Percentiles rank a stretch among this genome's conserved stretches.
Evolutionary conservation across 2,797 vertebrate genomes (phyloP).

Genomic region (Phyllotis vaccarum): DNA sequence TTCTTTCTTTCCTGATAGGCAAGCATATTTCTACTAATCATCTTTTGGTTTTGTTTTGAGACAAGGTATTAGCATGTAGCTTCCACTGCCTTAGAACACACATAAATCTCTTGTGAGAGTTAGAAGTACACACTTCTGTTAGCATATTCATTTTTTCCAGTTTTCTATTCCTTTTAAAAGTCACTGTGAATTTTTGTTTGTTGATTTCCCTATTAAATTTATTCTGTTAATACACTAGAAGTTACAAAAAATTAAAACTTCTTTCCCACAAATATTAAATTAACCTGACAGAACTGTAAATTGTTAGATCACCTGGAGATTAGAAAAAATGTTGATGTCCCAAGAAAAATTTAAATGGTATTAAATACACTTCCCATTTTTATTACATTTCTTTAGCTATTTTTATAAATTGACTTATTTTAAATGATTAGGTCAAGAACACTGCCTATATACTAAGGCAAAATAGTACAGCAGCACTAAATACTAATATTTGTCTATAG

Average conservation of each 20-base stretch:
- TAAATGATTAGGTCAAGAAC: background rate
- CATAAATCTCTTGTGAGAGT: too few species aligned
- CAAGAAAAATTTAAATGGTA: background rate
- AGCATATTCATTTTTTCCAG: background rate
- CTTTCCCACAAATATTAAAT: background rate
- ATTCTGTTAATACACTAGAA: background rate
- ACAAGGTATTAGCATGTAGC: background rate
- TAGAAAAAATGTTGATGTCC: background rate
- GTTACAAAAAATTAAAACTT: background rate
- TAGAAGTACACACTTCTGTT: background rate
- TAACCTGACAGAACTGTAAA: background rate
- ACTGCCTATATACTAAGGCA: background rate
- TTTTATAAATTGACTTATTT: background rate
- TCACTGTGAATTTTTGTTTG: background rate
- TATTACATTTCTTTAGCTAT: constrained; percentile 3
- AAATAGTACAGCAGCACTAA: background rate
- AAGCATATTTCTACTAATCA: background rate
- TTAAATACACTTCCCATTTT: background rate
- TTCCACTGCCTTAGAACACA: background rate
- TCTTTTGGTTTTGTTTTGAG: background rate
- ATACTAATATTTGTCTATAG: background rate
- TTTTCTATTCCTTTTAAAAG: background rate
- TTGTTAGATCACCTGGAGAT: background rate
- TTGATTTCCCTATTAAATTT: constrained; percentile 15
- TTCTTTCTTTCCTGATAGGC: background rate